phyloP scores from a whole-genome alignment of 2,797 vertebrate species.

The Micromesistius poutassou region DNA sequence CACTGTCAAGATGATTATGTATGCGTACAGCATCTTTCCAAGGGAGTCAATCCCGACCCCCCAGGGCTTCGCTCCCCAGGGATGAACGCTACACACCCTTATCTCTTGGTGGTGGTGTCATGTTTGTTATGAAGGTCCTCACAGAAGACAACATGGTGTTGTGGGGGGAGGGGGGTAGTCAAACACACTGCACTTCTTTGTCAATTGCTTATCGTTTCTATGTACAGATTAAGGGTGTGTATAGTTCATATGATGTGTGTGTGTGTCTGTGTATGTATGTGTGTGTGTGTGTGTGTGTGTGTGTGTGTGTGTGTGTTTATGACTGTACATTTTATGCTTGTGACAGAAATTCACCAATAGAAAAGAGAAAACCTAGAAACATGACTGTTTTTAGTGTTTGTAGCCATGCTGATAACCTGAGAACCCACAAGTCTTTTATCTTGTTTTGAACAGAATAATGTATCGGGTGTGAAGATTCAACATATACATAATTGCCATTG shows the following conservation, averaged over 20 bases:
- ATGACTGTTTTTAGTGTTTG: neutral
- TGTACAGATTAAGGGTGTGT: slow-evolving; percentile 33
- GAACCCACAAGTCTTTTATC: neutral
- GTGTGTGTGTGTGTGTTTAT: slow-evolving; percentile 21
- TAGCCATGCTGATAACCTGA: neutral
- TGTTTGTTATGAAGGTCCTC: slow-evolving; percentile 27
- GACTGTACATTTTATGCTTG: slow-evolving; percentile 33
- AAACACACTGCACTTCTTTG: slow-evolving; percentile 9
- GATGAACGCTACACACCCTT: slow-evolving; percentile 25
- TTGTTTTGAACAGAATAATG: neutral
- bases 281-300: slow-evolving; percentile 15
- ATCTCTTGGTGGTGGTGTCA: slow-evolving; percentile 33
- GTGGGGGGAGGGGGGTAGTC: neutral
- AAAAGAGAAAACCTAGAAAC: neutral
- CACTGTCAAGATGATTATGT: neutral
- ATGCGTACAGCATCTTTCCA: neutral
- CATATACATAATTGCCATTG: neutral
- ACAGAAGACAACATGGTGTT: neutral
- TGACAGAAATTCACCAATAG: neutral
- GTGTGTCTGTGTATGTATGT: slow-evolving; percentile 24
- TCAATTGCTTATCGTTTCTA: slow-evolving; percentile 17
- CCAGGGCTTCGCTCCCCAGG: neutral
- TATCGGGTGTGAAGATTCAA: slow-evolving; percentile 3
- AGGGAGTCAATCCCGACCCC: neutral
- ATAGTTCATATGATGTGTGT: slow-evolving; percentile 44